Evolutionary conservation across 2,113 vertebrate genomes (phyloP).

Genomic region (Pluvianellus socialis): DNA sequence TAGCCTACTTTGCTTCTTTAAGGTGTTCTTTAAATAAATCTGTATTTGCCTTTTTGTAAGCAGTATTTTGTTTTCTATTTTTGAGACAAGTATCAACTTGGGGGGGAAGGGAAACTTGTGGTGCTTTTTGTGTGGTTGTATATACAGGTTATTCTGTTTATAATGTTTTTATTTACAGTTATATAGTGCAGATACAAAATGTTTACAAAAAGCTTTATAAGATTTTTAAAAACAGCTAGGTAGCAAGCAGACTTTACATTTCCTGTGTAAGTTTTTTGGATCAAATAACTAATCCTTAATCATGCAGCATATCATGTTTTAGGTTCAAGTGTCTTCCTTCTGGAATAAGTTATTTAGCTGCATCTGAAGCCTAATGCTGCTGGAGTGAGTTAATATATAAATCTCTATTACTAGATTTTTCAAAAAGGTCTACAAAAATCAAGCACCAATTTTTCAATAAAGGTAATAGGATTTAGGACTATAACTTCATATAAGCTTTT

Average conservation of each 20-base stretch:
- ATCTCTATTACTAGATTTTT: neutral
- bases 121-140: neutral
- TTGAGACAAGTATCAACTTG: neutral
- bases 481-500: neutral
- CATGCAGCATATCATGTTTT: neutral
- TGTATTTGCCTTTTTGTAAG: neutral
- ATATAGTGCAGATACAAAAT: neutral
- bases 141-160: neutral
- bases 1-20: neutral
- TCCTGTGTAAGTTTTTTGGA: neutral
- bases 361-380: neutral
- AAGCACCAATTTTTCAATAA: neutral
- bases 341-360: neutral
- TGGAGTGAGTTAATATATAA: neutral
- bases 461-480: neutral
- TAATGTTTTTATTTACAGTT: neutral
- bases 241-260: neutral
- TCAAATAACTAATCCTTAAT: neutral
- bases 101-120: accelerated
- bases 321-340: neutral
- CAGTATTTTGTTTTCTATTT: neutral
- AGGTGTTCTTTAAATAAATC: neutral
- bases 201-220: neutral
- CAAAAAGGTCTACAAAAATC: neutral
- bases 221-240: neutral